phyloP scores from a whole-genome alignment of 2,113 vertebrate species.

The Rhinolophus ferrumequinum region DNA sequence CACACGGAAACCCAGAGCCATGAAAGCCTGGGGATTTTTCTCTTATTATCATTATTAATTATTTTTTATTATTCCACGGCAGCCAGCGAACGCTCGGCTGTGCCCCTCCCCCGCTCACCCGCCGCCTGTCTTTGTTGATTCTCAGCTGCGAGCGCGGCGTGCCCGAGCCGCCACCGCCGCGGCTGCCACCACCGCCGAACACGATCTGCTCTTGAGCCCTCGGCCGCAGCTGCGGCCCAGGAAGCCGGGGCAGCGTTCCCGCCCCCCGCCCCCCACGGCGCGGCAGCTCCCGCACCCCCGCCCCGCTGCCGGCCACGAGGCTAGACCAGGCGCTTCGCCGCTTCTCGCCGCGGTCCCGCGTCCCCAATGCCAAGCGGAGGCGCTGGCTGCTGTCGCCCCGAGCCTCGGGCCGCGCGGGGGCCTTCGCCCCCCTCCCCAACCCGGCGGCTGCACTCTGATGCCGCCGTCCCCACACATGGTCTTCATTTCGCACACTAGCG shows the following conservation, averaged over 20 bases:
- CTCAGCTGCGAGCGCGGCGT: conserved; percentile 76
- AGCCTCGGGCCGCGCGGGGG: conserved; percentile 62
- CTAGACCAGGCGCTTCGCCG: conserved; percentile 45
- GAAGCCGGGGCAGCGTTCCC: conserved; percentile 63
- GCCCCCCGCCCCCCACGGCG: conserved; percentile 58
- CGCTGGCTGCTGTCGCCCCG: conserved; percentile 36
- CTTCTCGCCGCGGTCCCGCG: conserved; percentile 59
- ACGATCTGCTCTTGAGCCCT: conserved; percentile 81
- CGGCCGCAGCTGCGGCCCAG: conserved; percentile 80
- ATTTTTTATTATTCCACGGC: conserved; percentile 84
- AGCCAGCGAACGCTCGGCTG: conserved; percentile 71
- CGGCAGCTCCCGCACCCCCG: conserved; percentile 38
- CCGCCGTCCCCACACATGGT: conserved; percentile 87
- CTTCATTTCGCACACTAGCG: conserved; percentile 87
- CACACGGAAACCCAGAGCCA: conserved; percentile 75
- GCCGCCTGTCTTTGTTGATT: conserved; percentile 79
- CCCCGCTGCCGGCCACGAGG: conserved; percentile 27
- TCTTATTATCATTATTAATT: conserved; percentile 84
- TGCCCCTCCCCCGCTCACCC: conserved; percentile 67
- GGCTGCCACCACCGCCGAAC: conserved; percentile 59
- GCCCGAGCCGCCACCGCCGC: conserved; percentile 50
- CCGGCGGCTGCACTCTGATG: conserved; percentile 81
- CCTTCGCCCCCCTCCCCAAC: conserved; percentile 41
- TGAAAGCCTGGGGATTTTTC: conserved; percentile 78
- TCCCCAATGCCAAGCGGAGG: conserved; percentile 50